Base-by-base conservation (phyloP, 2,797 vertebrate species). In the Aeoliscus strigatus region DNA sequence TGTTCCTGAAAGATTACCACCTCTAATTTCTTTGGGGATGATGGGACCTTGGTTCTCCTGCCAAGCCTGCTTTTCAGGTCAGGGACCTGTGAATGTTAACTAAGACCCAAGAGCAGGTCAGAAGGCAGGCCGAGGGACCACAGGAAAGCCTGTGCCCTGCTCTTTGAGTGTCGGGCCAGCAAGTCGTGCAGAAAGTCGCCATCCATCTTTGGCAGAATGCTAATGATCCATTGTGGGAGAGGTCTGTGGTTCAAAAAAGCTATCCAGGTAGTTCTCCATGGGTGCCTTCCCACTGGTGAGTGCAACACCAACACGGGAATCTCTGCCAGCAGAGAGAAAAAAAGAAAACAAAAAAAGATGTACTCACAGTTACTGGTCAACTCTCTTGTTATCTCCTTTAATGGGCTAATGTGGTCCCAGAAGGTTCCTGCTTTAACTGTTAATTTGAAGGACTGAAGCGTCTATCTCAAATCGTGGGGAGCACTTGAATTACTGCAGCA, bases 21-120 rank as follows among this genome's bases (percentile, higher is more conserved):
- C 84, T 85, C 86, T 90, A 90, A 90, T 90, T 87, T 89, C 86
- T 90, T 90, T 79, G 68, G 89, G 89, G 89, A 90, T 56, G 61
- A 62, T 85, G 89, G 88, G 88, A 90, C 81, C 75, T 80, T 69
- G 80, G 61, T 75, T 78, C 70, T 66, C 71, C 66, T 88, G 89
- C 88, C 89, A 87, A 89, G 80, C 71, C 73, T 54, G 68, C 64
- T 81, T 83, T 81, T 81, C 74, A 71, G 86, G 85, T 87, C 84
- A 86, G 82, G 85, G 83, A 81, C 84, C 77, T 54, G 63, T 90
- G 85, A 85, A 84, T 87, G 86, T 90, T 90, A 90, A 90, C 84
- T 90, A 90, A 90, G 75, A 87, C 79, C 81, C 88, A 87, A 83
- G 85, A 83, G 80, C 84, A 80, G 88, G 87, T 84, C 82, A 87